Conservation (phyloP, 2,797 vertebrate species). For the Sebastiscus albofasciatus region DNA sequence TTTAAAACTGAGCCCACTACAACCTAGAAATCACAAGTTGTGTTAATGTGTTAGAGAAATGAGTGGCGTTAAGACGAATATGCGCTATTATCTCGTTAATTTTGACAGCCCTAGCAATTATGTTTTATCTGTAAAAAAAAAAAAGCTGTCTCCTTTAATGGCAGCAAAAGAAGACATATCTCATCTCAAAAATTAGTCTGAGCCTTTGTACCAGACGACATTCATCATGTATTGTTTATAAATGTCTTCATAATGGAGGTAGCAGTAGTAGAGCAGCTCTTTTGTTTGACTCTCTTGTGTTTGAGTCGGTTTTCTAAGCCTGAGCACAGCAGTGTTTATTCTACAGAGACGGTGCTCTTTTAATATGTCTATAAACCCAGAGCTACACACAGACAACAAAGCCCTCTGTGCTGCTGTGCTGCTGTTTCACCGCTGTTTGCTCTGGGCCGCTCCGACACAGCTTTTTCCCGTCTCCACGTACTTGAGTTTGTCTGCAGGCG, state of each 20-base stretch:
- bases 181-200: background rate
- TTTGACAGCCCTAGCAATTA: background rate
- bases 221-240: background rate
- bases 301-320: conserved; percentile 7
- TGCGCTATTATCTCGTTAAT: no score
- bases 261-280: background rate
- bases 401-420: conserved; percentile 35
- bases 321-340: background rate
- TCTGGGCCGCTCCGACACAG: conserved; percentile 35
- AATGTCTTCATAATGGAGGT: background rate
- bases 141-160: background rate
- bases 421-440: conserved; percentile 34
- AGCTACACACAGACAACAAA: conserved; percentile 64
- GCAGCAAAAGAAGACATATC: background rate
- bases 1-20: no score
- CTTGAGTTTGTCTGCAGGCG: conserved; percentile 49
- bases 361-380: conserved; percentile 38
- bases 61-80: no score
- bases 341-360: conserved; percentile 25
- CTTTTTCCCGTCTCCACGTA: background rate
- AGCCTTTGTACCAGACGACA: background rate
- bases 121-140: background rate
- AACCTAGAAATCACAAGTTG: no score
- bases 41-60: no score
- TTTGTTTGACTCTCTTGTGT: conserved; percentile 3